Conservation (phyloP, 53 echinoderm and acorn worm genomes). For the Temnopleurus reevesii region DNA sequence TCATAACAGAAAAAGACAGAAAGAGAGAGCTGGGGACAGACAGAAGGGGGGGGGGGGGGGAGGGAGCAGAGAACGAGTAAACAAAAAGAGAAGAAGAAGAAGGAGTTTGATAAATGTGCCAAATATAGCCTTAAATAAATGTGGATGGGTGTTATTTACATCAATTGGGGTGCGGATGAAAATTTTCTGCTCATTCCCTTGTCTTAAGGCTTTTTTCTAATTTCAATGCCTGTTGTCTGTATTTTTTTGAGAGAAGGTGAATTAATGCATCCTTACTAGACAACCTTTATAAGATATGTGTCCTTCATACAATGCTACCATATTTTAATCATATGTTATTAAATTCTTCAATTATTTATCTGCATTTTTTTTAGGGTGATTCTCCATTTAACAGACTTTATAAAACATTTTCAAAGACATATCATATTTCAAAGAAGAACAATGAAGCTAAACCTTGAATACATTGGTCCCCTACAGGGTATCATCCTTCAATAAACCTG, state of each 20-base stretch:
- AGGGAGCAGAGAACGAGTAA: not conserved
- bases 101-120: no score
- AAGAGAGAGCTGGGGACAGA: not conserved
- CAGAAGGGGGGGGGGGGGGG: not conserved
- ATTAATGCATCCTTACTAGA: not conserved
- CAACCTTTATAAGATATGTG: constrained; percentile 4
- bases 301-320: no score
- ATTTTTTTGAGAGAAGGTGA: constrained; percentile 11
- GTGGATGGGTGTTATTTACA: not conserved
- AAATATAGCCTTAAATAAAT: no score
- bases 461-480: not conserved
- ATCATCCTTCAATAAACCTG: not conserved
- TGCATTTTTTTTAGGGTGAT: no score
- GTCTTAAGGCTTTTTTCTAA: no score
- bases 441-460: not conserved
- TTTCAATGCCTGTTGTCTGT: not conserved
- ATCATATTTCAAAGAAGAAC: not conserved
- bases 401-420: not conserved
- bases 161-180: not conserved
- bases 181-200: not conserved
- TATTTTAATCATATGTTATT: no score
- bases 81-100: no score
- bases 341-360: no score
- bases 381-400: no score
- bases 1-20: no score